Percentiles rank a stretch among this genome's conserved stretches.
Conservation (phyloP, 1,140 invertebrate species). For the Melipona quadrifasciata region DNA sequence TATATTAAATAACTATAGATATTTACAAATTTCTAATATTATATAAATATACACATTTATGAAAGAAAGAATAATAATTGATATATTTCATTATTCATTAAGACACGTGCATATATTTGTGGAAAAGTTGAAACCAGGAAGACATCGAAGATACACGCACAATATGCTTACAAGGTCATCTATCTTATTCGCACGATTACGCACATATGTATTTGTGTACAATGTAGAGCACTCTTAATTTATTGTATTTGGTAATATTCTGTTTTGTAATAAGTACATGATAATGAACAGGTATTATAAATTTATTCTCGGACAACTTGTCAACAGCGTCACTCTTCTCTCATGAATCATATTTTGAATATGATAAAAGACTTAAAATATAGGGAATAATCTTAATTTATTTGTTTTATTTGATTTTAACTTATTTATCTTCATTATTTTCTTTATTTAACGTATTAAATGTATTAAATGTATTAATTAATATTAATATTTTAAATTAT, state of each 20-base stretch:
- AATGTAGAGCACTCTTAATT: not conserved
- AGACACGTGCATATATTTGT: not conserved
- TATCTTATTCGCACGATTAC: not conserved
- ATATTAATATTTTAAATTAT: no score
- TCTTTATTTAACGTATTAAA: no score
- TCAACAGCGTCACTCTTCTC: not conserved
- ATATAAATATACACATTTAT: not conserved
- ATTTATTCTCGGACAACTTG: not conserved
- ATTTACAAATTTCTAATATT: not conserved
- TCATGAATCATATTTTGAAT: not conserved
- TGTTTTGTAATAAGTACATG: not conserved
- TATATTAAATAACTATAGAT: no score
- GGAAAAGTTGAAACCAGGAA: not conserved
- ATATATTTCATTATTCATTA: not conserved
- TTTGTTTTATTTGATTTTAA: no score
- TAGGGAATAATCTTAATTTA: not conserved
- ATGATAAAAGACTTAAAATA: not conserved
- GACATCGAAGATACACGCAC: not conserved
- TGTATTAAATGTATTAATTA: not conserved
- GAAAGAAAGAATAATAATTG: not conserved
- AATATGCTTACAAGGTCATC: not conserved
- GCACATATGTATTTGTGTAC: not conserved
- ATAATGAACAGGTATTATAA: not conserved
- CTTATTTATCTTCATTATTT: not conserved
- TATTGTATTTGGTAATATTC: slow-evolving; percentile 1